A percentile compares a stretch with the other conserved stretches of the same genome.
phyloP scores from a whole-genome alignment of 1,140 invertebrate species.

The Ridgeia piscesae region DNA sequence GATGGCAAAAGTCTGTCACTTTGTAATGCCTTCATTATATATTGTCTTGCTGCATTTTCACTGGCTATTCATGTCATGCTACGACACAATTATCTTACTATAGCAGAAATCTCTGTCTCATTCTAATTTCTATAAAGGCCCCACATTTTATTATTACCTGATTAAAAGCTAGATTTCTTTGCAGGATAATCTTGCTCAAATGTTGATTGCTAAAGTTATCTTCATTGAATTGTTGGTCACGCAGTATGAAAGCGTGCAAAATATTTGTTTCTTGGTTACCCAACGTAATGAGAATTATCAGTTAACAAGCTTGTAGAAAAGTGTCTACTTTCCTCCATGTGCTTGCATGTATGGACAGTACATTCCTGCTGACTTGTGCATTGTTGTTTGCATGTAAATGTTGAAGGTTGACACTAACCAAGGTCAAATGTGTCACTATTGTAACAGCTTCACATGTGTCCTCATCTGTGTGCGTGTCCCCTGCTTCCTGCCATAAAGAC shows the following conservation, averaged over 20 bases:
- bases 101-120: background rate
- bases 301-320: background rate
- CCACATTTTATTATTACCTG: background rate
- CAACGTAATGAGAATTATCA: background rate
- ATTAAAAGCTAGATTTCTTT: background rate
- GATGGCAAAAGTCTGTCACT: too few species aligned
- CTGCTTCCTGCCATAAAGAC: background rate
- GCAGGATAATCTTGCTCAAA: background rate
- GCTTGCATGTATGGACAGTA: background rate
- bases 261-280: background rate
- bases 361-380: background rate
- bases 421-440: background rate
- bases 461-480: background rate
- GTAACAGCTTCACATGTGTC: background rate
- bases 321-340: background rate
- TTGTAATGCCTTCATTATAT: background rate
- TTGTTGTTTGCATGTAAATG: background rate
- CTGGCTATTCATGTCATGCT: background rate
- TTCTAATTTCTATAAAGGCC: background rate
- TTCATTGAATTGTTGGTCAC: background rate
- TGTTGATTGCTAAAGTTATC: background rate
- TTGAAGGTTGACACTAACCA: background rate
- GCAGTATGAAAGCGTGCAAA: too few species aligned
- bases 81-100: background rate
- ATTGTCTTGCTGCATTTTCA: background rate